These are phyloP conservation scores for Xestia rhomboidea DNA, from an alignment of 2,888 invertebrate species.

Conservation along the genomic window DNA sequence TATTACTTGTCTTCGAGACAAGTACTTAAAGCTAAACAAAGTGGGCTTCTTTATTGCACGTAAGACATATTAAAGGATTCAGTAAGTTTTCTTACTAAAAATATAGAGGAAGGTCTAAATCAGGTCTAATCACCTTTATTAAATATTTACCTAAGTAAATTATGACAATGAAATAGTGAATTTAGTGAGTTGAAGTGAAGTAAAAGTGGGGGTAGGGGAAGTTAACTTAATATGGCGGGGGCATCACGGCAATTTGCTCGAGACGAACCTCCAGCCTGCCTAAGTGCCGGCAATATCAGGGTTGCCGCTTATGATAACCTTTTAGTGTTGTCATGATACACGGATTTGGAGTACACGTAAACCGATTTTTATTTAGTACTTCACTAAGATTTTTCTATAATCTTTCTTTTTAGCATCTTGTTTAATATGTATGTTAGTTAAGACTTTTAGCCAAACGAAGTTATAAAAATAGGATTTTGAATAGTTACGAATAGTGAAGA, in stretches of 20 bases:
- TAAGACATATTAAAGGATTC: constrained; percentile 13
- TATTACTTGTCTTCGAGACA: not conserved
- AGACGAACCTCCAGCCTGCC: constrained; percentile 85
- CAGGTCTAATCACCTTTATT: constrained; percentile 68
- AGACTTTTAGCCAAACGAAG: not conserved
- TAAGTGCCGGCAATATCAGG: constrained; percentile 82
- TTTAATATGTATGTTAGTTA: not conserved
- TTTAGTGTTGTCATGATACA: constrained; percentile 55
- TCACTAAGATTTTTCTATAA: constrained; percentile 22
- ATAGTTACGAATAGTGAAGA: not conserved
- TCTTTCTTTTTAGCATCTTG: not conserved
- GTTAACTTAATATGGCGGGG: constrained; percentile 89
- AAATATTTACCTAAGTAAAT: constrained; percentile 76
- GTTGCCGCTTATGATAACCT: constrained; percentile 72
- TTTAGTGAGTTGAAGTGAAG: constrained; percentile 75
- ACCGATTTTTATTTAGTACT: constrained; percentile 24
- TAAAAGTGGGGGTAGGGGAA: constrained; percentile 75
- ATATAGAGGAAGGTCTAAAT: constrained; percentile 42
- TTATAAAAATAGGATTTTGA: not conserved
- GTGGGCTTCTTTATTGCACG: not conserved
- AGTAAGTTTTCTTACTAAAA: constrained; percentile 20
- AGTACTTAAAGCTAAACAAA: constrained; percentile 8
- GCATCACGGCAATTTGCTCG: constrained; percentile 89
- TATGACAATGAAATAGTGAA: constrained; percentile 80
- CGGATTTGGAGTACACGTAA: constrained; percentile 37